Evolutionary conservation across 2,888 invertebrate genomes (phyloP).

Genomic region (Chloroclystis v-ata): DNA sequence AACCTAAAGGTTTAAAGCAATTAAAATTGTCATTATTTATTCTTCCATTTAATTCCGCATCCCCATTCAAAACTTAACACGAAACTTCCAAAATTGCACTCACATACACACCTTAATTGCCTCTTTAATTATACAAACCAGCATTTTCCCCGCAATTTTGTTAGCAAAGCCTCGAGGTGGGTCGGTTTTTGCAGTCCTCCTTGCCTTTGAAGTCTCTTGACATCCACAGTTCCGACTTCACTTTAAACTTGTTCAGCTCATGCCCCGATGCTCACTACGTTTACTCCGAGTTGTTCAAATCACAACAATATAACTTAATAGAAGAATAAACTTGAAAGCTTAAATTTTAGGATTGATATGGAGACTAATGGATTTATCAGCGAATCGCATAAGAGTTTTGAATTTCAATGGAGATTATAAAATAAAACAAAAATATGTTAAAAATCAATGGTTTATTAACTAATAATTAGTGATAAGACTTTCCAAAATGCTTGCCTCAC

Average conservation of each 20-base stretch:
- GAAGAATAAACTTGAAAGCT: too few relatives aligned
- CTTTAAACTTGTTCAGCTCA: constrained; percentile 46
- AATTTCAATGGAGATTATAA: too few relatives aligned
- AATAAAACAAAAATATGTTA: too few relatives aligned
- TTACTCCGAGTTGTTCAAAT: constrained; percentile 17
- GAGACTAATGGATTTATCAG: too few relatives aligned
- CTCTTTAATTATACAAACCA: not conserved
- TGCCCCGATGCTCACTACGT: constrained; percentile 33
- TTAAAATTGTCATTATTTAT: too few relatives aligned
- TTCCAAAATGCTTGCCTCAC: too few relatives aligned
- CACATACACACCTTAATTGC: not conserved
- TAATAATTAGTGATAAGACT: too few relatives aligned
- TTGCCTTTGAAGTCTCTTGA: constrained; percentile 45
- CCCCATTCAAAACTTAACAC: not conserved
- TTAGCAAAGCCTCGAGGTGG: constrained; percentile 5
- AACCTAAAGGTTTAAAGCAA: too few relatives aligned
- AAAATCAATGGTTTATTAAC: too few relatives aligned
- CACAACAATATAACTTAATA: not conserved
- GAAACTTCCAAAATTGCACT: not conserved
- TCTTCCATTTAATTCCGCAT: too few relatives aligned
- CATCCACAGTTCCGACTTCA: constrained; percentile 39
- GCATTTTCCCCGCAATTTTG: constrained; percentile 1
- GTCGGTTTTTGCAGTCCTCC: constrained; percentile 15
- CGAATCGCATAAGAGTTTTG: too few relatives aligned
- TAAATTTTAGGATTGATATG: too few relatives aligned